These are phyloP conservation scores for Danaus melanippus DNA, from an alignment of 1,140 invertebrate genomes.

Conservation along the genomic window DNA sequence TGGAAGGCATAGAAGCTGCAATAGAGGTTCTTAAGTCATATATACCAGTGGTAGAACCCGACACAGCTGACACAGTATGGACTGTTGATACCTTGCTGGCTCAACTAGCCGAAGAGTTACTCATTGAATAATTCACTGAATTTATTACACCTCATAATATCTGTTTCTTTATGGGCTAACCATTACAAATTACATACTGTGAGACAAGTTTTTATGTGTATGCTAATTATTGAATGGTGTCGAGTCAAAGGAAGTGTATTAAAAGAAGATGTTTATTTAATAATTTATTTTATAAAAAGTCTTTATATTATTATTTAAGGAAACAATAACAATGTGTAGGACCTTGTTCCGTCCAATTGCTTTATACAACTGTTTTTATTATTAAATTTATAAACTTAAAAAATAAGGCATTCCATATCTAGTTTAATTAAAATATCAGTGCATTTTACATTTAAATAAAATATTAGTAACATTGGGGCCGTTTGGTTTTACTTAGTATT, in stretches of 20 bases:
- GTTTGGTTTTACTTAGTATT: too few species aligned
- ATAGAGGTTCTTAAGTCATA: slow-evolving; percentile 45
- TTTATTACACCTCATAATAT: too few species aligned
- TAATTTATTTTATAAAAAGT: slow-evolving; percentile 5
- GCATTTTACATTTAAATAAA: too few species aligned
- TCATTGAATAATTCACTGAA: too few species aligned
- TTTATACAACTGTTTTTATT: slow-evolving; percentile 6
- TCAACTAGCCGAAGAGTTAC: slow-evolving; percentile 26
- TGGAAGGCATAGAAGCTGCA: slow-evolving; percentile 49
- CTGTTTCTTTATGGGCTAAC: too few species aligned
- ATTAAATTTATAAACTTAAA: slow-evolving; percentile 15
- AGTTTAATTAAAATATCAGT: too few species aligned
- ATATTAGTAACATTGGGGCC: too few species aligned
- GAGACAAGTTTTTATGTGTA: too few species aligned
- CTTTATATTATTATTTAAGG: not conserved
- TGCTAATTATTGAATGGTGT: too few species aligned
- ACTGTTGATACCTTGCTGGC: slow-evolving; percentile 52
- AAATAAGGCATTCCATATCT: too few species aligned
- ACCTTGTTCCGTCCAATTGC: slow-evolving; percentile 5
- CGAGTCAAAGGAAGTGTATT: not conserved
- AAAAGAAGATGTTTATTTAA: not conserved
- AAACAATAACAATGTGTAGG: not conserved
- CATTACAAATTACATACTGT: too few species aligned
- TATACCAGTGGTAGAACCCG: slow-evolving; percentile 41
- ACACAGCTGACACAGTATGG: slow-evolving; percentile 55